These are phyloP conservation scores for Thereva unica DNA, from an alignment of 2,888 invertebrate species.

Conservation along the genomic window DNA sequence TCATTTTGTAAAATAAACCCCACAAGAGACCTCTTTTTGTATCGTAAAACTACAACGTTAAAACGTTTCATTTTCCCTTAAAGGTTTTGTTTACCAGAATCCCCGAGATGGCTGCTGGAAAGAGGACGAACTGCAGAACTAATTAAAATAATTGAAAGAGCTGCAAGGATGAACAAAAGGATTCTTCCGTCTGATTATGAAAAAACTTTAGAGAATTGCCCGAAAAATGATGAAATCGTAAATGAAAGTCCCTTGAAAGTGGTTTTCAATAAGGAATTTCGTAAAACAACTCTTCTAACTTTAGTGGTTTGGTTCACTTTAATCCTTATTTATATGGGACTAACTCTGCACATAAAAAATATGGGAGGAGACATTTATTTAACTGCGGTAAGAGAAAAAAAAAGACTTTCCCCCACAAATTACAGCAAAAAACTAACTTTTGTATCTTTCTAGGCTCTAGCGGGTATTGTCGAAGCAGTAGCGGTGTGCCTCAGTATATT, in stretches of 20 bases:
- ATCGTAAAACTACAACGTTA: conserved; percentile 9
- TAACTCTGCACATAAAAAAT: conserved; percentile 75
- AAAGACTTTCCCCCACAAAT: neutral
- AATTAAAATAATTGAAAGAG: conserved; percentile 66
- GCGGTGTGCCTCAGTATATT: conserved; percentile 74
- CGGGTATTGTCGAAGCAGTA: conserved; percentile 73
- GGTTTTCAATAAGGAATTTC: conserved; percentile 67
- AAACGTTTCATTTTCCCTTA: conserved; percentile 11
- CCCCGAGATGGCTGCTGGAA: conserved; percentile 76
- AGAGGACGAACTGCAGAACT: conserved; percentile 72
- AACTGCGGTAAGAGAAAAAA: conserved; percentile 63
- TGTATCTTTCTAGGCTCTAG: conserved; percentile 58
- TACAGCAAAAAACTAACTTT: neutral
- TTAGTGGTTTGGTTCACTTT: conserved; percentile 75
- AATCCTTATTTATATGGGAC: conserved; percentile 77
- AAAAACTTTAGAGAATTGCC: conserved; percentile 61
- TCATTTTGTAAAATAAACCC: neutral
- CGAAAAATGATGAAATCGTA: conserved; percentile 21
- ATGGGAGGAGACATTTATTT: conserved; percentile 74
- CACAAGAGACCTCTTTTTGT: neutral
- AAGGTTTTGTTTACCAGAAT: conserved; percentile 77
- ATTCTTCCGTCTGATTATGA: conserved; percentile 69
- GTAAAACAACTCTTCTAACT: conserved; percentile 70
- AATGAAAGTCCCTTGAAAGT: conserved; percentile 64
- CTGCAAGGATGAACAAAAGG: conserved; percentile 67